Evolutionary conservation across 1,140 invertebrate genomes (phyloP).

Genomic region (Drosophila leontia): DNA sequence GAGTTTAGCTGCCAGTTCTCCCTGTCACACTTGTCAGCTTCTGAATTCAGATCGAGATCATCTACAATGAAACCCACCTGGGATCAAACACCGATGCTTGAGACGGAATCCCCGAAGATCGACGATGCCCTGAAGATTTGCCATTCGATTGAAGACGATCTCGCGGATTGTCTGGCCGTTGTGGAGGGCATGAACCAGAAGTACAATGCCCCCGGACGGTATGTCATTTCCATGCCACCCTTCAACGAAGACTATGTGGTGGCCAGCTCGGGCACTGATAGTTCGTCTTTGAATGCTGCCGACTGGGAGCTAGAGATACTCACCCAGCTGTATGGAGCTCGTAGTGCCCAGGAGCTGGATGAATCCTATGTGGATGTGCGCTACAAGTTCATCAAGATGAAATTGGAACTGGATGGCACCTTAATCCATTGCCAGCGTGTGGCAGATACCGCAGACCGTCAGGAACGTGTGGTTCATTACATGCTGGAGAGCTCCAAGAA

Average conservation of each 20-base stretch:
- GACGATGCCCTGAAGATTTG: conserved; percentile 54
- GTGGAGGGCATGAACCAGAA: conserved; percentile 49
- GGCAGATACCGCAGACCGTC: conserved; percentile 18
- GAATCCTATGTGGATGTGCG: conserved; percentile 46
- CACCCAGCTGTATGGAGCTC: conserved; percentile 4
- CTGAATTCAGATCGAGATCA: background rate
- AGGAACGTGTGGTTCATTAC: conserved; percentile 30
- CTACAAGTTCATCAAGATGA: conserved; percentile 60
- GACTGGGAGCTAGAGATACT: conserved; percentile 15
- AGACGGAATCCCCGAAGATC: conserved; percentile 47
- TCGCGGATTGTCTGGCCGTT: conserved; percentile 32
- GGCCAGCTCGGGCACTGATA: background rate
- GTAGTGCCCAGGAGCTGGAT: conserved; percentile 45
- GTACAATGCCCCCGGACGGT: conserved; percentile 49
- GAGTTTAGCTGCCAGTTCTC: background rate
- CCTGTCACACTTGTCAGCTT: background rate
- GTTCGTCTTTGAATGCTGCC: background rate
- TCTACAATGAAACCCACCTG: conserved; percentile 1
- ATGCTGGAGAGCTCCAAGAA: conserved; percentile 27
- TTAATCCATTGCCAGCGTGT: conserved; percentile 38
- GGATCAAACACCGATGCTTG: background rate
- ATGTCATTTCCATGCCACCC: conserved; percentile 8
- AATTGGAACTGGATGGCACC: conserved; percentile 42
- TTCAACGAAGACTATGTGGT: background rate
- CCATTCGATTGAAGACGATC: conserved; percentile 24